Evolutionary conservation across 2,113 vertebrate species (phyloP).

Genomic region (Psittacus erithacus): DNA sequence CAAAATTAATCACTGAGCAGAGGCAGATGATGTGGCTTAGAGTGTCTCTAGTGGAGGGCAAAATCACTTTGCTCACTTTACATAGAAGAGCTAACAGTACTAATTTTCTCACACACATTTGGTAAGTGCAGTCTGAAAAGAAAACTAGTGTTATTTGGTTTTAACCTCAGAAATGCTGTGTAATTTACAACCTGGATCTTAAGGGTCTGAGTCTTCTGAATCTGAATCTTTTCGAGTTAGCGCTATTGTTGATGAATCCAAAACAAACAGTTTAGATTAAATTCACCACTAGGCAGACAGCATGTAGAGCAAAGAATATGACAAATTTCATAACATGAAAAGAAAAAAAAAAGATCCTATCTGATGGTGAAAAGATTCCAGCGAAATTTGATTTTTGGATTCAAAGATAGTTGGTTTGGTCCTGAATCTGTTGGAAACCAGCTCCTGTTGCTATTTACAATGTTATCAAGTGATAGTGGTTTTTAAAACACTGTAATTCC

Average conservation of each 20-base stretch:
- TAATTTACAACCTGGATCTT: not conserved
- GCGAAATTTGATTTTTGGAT: not conserved
- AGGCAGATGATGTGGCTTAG: not conserved
- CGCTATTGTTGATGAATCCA: not conserved
- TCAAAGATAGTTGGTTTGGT: not conserved
- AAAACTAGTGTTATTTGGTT: not conserved
- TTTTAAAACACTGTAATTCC: conserved; percentile 47
- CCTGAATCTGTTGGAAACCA: not conserved
- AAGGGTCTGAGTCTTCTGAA: not conserved
- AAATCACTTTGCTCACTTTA: not conserved
- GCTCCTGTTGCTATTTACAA: conserved; percentile 1
- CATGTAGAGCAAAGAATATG: not conserved
- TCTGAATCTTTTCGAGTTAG: not conserved
- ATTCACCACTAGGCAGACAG: not conserved
- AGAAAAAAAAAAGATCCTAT: not conserved
- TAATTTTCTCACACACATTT: not conserved
- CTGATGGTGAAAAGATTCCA: not conserved
- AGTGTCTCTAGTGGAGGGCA: not conserved
- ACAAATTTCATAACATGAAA: not conserved
- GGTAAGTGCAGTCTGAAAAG: not conserved
- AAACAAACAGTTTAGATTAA: not conserved
- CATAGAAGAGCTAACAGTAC: not conserved
- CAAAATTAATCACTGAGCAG: not conserved
- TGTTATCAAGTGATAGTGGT: not conserved
- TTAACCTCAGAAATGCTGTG: not conserved